phyloP scores from a whole-genome alignment of 2,797 vertebrate genomes.

The Octomys mimax region DNA sequence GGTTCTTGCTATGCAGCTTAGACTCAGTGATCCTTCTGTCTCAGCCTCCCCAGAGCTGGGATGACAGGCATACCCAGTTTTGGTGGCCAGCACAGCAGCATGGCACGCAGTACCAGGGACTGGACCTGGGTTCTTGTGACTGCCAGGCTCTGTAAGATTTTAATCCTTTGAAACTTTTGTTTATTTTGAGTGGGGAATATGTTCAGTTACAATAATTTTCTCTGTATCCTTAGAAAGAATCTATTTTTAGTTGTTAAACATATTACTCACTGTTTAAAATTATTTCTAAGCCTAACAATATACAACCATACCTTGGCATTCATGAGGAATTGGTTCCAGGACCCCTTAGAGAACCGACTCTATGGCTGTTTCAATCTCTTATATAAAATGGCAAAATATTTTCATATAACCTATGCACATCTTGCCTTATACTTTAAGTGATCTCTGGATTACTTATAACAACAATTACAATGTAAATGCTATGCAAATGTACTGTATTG shows the following conservation, averaged over 20 bases:
- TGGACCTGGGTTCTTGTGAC: no score
- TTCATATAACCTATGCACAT: background rate
- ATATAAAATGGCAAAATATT: background rate
- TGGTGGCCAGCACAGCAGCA: no score
- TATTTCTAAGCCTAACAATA: background rate
- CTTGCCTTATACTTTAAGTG: background rate
- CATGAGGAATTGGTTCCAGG: background rate
- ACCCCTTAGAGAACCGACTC: background rate
- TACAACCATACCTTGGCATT: background rate
- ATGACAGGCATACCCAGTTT: no score
- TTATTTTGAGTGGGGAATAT: background rate
- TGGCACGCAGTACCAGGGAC: no score
- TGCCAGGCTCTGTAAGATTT: background rate
- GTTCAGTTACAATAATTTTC: background rate
- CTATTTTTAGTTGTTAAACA: background rate
- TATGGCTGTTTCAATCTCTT: background rate
- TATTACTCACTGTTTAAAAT: background rate
- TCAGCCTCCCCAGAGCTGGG: no score
- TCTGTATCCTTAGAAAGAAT: background rate
- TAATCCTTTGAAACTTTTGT: background rate
- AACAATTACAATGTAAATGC: background rate
- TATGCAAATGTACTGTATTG: background rate
- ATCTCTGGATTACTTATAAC: background rate
- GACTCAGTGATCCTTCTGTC: no score
- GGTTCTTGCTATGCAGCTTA: no score